Evolutionary conservation across 2,888 invertebrate genomes (phyloP).

Genomic region (Ophioninae sp.): DNA sequence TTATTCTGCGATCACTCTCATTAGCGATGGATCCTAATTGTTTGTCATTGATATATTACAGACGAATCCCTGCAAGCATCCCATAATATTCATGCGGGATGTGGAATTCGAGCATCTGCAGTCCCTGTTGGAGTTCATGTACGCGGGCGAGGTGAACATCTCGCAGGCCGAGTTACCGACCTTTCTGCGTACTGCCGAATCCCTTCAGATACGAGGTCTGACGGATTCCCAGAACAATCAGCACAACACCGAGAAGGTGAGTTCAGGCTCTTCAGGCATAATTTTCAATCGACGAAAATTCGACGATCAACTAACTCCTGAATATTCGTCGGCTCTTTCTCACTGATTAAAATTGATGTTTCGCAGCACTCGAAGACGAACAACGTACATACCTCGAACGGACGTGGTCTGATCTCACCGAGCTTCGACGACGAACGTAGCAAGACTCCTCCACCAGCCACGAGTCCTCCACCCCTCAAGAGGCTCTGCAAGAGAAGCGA

Average conservation of each 20-base stretch:
- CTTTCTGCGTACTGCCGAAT: conserved; percentile 90
- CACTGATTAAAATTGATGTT: neutral
- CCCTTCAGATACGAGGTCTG: conserved; percentile 89
- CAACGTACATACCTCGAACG: conserved; percentile 79
- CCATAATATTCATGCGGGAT: conserved; percentile 92
- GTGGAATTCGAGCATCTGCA: conserved; percentile 90
- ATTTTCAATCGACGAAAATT: neutral
- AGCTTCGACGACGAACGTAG: conserved; percentile 79
- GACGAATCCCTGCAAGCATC: conserved; percentile 93
- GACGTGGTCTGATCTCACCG: conserved; percentile 79
- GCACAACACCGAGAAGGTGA: conserved; percentile 80
- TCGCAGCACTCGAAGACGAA: conserved; percentile 78
- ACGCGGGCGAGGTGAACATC: conserved; percentile 92
- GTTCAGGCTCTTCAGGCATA: neutral
- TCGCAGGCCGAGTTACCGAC: conserved; percentile 90
- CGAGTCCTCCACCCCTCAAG: conserved; percentile 80
- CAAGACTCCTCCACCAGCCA: conserved; percentile 79
- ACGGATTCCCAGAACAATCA: conserved; percentile 84
- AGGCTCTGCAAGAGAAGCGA: conserved; percentile 80
- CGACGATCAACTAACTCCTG: neutral
- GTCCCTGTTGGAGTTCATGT: conserved; percentile 92
- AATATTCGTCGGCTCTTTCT: neutral
- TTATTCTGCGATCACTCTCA: neutral
- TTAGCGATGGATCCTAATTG: neutral
- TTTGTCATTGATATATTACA: conserved; percentile 80